Percentiles rank a stretch among this genome's conserved stretches.
These are phyloP conservation scores for Eptatretus atami DNA, from an alignment of 2,797 vertebrate species.

Conservation along the genomic window DNA sequence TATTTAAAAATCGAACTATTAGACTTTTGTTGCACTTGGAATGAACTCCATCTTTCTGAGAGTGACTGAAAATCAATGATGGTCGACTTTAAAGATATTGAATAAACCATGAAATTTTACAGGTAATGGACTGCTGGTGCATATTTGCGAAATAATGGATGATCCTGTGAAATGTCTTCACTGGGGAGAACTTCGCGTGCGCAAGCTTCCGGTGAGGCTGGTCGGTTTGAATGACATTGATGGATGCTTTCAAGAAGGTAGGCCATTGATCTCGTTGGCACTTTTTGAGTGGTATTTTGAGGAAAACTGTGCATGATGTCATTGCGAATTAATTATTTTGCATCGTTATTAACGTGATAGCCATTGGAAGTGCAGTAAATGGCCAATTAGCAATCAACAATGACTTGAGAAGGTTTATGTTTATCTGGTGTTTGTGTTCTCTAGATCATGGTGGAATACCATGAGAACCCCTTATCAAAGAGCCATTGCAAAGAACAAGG, in stretches of 20 bases:
- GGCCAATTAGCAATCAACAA: too few relatives aligned
- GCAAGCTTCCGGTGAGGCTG: conserved; percentile 60
- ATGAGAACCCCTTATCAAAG: conserved; percentile 38
- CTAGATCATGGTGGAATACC: conserved; percentile 58
- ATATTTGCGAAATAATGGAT: conserved; percentile 97
- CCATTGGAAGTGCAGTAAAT: too few relatives aligned
- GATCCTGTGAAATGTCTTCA: conserved; percentile 82
- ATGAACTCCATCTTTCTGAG: too few relatives aligned
- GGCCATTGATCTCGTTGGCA: conserved; percentile 7
- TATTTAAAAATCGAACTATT: too few relatives aligned
- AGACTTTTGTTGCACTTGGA: too few relatives aligned
- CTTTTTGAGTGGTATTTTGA: too few relatives aligned
- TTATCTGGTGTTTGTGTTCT: not conserved
- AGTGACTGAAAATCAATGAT: too few relatives aligned
- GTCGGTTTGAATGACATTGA: conserved; percentile 61
- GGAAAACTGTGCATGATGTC: too few relatives aligned
- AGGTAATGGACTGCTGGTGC: conserved; percentile 72
- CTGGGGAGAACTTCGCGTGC: conserved; percentile 54
- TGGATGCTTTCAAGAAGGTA: conserved; percentile 42
- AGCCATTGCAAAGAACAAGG: conserved; percentile 35
- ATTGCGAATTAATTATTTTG: too few relatives aligned
- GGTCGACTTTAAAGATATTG: too few relatives aligned
- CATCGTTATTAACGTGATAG: too few relatives aligned
- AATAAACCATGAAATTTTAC: not conserved
- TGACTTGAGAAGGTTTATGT: too few relatives aligned